Conservation (phyloP, 2,797 vertebrate species). For the Peromyscus aztecus region DNA sequence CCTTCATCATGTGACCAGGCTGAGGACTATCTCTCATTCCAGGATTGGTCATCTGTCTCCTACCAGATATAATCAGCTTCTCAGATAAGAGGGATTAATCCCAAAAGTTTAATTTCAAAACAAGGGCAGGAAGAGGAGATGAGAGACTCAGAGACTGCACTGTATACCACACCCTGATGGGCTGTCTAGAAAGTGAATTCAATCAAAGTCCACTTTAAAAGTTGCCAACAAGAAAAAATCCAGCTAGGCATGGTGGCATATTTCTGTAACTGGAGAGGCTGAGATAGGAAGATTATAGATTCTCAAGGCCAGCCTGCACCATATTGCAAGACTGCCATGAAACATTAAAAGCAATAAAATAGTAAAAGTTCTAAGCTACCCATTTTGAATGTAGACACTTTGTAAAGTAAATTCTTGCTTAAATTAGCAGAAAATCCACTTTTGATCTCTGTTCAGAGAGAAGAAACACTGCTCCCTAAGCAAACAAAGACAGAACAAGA, state of each 20-base stretch:
- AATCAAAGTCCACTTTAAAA: neutral
- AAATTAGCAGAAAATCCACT: constrained; percentile 41
- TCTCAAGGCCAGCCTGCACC: neutral
- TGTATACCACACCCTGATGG: neutral
- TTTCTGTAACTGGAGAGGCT: neutral
- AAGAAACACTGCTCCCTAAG: neutral
- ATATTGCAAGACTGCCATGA: neutral
- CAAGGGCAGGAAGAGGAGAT: neutral
- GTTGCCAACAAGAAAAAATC: neutral
- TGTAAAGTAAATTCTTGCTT: neutral
- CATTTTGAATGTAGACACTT: neutral
- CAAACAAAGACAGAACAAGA: constrained; percentile 13
- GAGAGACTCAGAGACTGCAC: neutral
- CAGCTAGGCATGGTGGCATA: neutral
- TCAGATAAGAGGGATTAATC: neutral
- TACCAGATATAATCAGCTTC: neutral
- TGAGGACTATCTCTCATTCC: neutral
- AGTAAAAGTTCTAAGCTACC: neutral
- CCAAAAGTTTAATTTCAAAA: constrained; percentile 5
- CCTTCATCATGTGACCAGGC: neutral
- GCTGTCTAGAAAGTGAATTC: neutral
- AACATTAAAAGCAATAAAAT: neutral
- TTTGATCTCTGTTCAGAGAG: constrained; percentile 18
- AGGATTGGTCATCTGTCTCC: neutral
- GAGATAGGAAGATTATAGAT: neutral